A percentile compares a stretch with the other conserved stretches of the same genome.
Evolutionary conservation across 2,888 invertebrate genomes (phyloP).

Genomic region (Julus scandinavius): DNA sequence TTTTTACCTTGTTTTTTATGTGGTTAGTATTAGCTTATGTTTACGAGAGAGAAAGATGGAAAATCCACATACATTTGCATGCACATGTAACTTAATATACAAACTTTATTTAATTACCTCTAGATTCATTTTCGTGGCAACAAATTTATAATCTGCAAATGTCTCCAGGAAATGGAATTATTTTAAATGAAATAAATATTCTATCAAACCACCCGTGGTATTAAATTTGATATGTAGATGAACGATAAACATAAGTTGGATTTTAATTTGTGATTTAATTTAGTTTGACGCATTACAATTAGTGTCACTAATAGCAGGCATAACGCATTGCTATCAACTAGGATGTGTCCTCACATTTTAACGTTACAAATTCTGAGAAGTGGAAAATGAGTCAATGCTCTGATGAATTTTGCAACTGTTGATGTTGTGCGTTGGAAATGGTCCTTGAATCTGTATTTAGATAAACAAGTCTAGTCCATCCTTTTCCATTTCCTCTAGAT

Average conservation of each 20-base stretch:
- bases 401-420: background rate
- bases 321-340: background rate
- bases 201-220: background rate
- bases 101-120: background rate
- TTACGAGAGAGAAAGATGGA: no score
- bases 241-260: background rate
- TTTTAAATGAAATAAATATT: background rate
- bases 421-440: background rate
- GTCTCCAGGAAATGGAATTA: background rate
- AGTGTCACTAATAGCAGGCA: background rate
- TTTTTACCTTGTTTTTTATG: no score
- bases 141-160: background rate
- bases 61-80: background rate
- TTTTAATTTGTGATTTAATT: background rate
- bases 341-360: background rate
- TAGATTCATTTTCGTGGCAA: background rate
- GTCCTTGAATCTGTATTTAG: background rate
- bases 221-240: background rate
- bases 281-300: background rate
- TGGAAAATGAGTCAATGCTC: background rate
- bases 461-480: background rate
- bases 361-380: background rate
- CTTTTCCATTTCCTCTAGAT: background rate
- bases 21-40: no score
- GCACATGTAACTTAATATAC: background rate